Conservation (phyloP, 2,113 vertebrate species). For the Xenotilapia longispinis region DNA sequence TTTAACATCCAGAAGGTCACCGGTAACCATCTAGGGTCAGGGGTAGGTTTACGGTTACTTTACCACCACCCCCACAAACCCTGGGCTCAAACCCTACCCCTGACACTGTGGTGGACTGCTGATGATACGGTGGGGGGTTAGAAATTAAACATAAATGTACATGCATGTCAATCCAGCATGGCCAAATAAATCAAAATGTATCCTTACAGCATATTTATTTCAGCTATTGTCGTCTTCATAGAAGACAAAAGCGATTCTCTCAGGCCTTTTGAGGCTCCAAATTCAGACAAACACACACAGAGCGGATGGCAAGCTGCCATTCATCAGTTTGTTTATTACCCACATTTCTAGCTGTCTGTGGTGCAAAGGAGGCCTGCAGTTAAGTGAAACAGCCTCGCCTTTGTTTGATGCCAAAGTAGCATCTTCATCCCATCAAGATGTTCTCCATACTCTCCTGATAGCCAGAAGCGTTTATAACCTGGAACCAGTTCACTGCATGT, state of each 20-base stretch:
- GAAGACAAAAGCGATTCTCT: not conserved
- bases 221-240: not conserved
- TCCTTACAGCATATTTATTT: not conserved
- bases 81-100: not conserved
- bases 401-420: constrained; percentile 15
- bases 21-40: not conserved
- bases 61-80: not conserved
- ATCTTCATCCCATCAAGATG: constrained; percentile 6
- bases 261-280: not conserved
- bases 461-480: not conserved
- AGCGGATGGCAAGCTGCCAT: not conserved
- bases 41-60: not conserved
- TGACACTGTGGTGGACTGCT: not conserved
- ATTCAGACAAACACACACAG: not conserved
- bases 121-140: not conserved
- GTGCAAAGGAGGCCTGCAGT: not conserved
- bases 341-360: not conserved
- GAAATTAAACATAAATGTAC: not conserved
- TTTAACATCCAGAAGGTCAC: not conserved
- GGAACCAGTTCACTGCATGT: constrained; percentile 30
- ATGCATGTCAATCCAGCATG: not conserved
- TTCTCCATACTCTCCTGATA: not conserved
- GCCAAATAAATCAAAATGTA: not conserved
- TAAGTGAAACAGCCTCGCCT: not conserved
- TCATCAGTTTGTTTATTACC: constrained; percentile 30